Evolutionary conservation across 2,888 invertebrate genomes (phyloP), one percentile per base, ranked within the genome.

Genomic region (Cataglyphis rosenhaueri): DNA sequence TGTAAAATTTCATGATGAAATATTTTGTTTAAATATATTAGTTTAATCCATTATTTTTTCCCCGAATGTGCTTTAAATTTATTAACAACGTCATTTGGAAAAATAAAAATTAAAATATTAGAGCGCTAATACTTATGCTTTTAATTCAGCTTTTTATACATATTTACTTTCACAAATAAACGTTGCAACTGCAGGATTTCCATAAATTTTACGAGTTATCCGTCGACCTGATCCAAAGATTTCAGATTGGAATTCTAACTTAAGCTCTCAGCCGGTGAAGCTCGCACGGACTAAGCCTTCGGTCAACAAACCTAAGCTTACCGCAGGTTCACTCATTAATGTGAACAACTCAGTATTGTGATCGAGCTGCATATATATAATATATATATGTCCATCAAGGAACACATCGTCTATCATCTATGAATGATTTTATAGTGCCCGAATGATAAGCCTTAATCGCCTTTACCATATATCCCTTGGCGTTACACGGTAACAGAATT

Each of bases 381-480:
- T 18, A 76, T 35, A 55, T 44, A 44, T 25, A 59, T 18, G 32
- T 78, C 57, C 70, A 57, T 70, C 41, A 71, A 44, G 78, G 12
- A 55, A 48, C 21, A 59, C 59, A 35, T 76, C 68, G 32, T 76
- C 29, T 21, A 35, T 76, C 68, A 32, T 76, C 29, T 32, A 15
- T 8, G 52, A 68, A 15, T 9, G 25, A 44, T 29, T 66, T 55
- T 70, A 68, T 65, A 44, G 70, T 8, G 21, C 12, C 59, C 59
- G 71, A 78, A 79, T 79, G 57, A 44, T 4, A 70, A 78, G 57
- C 71, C 35, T 59, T 79, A 79, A 79, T 79, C 78, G 59, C 78
- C 71, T 79, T 79, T 79, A 25, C 71, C 44, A 71, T 71, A 79
- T 59, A 79, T 81, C 52, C 62, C 38, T 75, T 61, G 29, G 62